These are phyloP conservation scores for Clistopyga incitator DNA, from an alignment of 2,888 invertebrate genomes.

Conservation along the genomic window DNA sequence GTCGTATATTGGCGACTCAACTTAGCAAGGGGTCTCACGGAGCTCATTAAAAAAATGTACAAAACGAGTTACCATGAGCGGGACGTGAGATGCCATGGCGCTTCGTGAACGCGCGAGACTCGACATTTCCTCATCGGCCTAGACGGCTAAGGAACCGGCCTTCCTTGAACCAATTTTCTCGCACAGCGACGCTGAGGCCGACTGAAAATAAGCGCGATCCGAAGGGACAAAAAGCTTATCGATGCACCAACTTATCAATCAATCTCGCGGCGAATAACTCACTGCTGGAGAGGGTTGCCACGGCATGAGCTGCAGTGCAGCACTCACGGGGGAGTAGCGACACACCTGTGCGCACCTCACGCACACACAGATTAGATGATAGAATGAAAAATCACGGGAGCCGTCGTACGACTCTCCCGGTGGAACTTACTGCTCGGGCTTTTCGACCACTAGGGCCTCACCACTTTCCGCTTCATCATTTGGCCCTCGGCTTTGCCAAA, in stretches of 20 bases:
- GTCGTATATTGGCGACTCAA: slow-evolving; percentile 11
- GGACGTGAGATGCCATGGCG: slow-evolving; percentile 67
- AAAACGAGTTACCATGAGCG: slow-evolving; percentile 58
- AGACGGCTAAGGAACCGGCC: slow-evolving; percentile 65
- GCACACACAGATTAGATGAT: slow-evolving; percentile 42
- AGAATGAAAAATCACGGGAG: slow-evolving; percentile 51
- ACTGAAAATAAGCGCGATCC: not conserved
- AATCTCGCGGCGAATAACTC: not conserved
- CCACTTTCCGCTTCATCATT: slow-evolving; percentile 62
- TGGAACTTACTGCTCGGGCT: slow-evolving; percentile 63
- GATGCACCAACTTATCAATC: not conserved
- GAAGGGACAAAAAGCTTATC: slow-evolving; percentile 6
- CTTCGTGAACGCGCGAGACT: slow-evolving; percentile 62
- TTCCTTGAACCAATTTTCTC: slow-evolving; percentile 66
- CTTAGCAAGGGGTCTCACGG: slow-evolving; percentile 12
- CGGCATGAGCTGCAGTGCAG: slow-evolving; percentile 7
- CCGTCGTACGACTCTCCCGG: slow-evolving; percentile 44
- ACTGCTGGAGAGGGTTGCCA: slow-evolving; percentile 51
- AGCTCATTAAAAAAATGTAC: slow-evolving; percentile 16
- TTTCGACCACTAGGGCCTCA: slow-evolving; percentile 51
- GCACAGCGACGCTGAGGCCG: slow-evolving; percentile 25
- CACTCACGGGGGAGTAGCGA: slow-evolving; percentile 58
- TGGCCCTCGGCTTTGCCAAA: slow-evolving; percentile 58
- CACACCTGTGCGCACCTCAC: slow-evolving; percentile 69
- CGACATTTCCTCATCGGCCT: slow-evolving; percentile 64